Evolutionary conservation across 1,140 invertebrate genomes (phyloP).

Genomic region (Drosophila chauvacae): DNA sequence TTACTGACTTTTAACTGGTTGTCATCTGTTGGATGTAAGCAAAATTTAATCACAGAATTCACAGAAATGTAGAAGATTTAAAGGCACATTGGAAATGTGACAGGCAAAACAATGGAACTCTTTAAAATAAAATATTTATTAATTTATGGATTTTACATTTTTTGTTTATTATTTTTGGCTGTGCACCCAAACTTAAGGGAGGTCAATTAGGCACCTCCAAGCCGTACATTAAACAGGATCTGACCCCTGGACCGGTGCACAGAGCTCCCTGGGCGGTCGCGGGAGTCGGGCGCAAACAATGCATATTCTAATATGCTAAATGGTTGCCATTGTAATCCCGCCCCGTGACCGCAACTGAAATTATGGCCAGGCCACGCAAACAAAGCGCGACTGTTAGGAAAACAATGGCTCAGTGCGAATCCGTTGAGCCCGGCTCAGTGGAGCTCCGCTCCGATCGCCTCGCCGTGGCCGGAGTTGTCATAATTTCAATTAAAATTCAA

Average conservation of each 20-base stretch:
- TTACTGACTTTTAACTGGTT: not conserved
- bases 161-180: slow-evolving; percentile 1
- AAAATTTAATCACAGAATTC: not conserved
- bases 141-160: not conserved
- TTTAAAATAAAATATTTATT: not conserved
- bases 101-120: not conserved
- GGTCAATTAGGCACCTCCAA: slow-evolving; percentile 33
- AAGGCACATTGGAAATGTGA: not conserved
- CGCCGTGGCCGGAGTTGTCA: slow-evolving; percentile 30
- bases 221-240: slow-evolving; percentile 1
- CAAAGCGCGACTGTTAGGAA: slow-evolving; percentile 48
- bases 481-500: slow-evolving; percentile 82
- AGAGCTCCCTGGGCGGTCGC: slow-evolving; percentile 20
- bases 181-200: slow-evolving; percentile 1
- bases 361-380: slow-evolving; percentile 43
- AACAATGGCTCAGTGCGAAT: slow-evolving; percentile 57
- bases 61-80: not conserved
- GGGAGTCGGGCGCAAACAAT: slow-evolving; percentile 58
- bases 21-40: not conserved
- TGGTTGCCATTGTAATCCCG: slow-evolving; percentile 45
- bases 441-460: not conserved
- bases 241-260: not conserved
- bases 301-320: slow-evolving; percentile 64
- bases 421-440: slow-evolving; percentile 28
- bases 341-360: slow-evolving; percentile 26